phyloP scores from a whole-genome alignment of 1,140 invertebrate genomes.

The Asbolus verrucosus region DNA sequence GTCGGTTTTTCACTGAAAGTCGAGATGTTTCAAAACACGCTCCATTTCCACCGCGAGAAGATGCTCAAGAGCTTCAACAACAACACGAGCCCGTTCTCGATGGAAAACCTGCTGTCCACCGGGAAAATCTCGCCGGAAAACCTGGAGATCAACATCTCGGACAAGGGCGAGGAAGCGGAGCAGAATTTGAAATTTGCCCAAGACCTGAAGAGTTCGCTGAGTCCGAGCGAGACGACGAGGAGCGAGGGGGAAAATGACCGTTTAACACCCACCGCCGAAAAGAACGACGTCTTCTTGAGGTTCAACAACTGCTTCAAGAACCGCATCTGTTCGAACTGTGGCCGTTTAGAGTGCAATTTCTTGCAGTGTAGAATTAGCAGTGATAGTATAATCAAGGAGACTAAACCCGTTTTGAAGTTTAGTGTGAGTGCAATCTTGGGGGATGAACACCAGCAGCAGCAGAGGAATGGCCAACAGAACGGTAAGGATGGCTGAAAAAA shows the following conservation, averaged over 20 bases:
- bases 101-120: conserved; percentile 62
- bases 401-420: conserved; percentile 88
- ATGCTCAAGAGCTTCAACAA: conserved; percentile 63
- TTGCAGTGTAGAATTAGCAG: conserved; percentile 61
- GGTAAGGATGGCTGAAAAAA: too few relatives aligned
- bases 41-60: conserved; percentile 58
- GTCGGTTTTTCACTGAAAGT: too few relatives aligned
- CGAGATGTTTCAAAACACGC: conserved; percentile 60
- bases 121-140: conserved; percentile 62
- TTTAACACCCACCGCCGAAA: conserved; percentile 49
- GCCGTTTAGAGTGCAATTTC: conserved; percentile 63
- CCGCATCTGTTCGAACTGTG: conserved; percentile 63
- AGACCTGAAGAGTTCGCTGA: conserved; percentile 35
- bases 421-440: conserved; percentile 92
- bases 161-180: conserved; percentile 40
- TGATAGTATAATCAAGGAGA: conserved; percentile 64
- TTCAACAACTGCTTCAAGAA: conserved; percentile 61
- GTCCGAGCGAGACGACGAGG: conserved; percentile 48
- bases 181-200: conserved; percentile 28
- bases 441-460: conserved; percentile 63
- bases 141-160: conserved; percentile 49
- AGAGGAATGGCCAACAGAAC: conserved; percentile 51
- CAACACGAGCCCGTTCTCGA: conserved; percentile 62
- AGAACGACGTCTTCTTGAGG: conserved; percentile 59
- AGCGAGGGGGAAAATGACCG: conserved; percentile 55